phyloP scores from a whole-genome alignment of 2,113 vertebrate genomes.

The Carassius gibelio region DNA sequence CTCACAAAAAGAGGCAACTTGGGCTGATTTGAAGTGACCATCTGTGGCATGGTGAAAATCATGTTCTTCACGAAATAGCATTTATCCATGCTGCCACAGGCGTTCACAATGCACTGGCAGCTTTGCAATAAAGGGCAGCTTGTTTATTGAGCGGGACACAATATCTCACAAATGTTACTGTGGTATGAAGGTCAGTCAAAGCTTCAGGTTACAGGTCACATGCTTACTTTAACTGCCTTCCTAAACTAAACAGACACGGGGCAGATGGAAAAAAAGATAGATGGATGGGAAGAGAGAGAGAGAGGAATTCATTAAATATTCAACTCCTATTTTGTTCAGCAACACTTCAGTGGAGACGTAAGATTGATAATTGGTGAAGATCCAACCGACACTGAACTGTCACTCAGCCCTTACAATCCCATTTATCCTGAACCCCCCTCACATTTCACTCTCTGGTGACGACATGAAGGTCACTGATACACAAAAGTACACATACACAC shows the following conservation, averaged over 20 bases:
- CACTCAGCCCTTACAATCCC: conserved; percentile 18
- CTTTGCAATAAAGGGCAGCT: conserved; percentile 20
- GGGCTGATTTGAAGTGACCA: conserved; percentile 36
- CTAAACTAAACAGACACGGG: conserved; percentile 33
- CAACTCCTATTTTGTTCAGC: conserved; percentile 51
- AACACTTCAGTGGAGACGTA: conserved; percentile 52
- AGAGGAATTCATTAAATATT: conserved; percentile 55
- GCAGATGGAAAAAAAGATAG: neutral
- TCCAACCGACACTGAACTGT: conserved; percentile 18
- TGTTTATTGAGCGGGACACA: conserved; percentile 22
- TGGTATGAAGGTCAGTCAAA: conserved; percentile 39
- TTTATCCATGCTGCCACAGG: neutral
- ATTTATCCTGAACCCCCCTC: conserved; percentile 34
- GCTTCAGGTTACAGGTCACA: conserved; percentile 47
- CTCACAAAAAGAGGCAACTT: neutral
- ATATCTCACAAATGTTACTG: conserved; percentile 31
- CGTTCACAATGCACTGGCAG: conserved; percentile 11
- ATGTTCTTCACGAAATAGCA: conserved; percentile 23
- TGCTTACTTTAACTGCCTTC: conserved; percentile 47
- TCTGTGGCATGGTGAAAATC: conserved; percentile 37
- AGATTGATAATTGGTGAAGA: conserved; percentile 57
- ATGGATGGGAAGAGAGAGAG: neutral
- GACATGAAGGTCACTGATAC: conserved; percentile 31
- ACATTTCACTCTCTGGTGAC: conserved; percentile 16
- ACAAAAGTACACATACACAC: neutral